phyloP scores from a whole-genome alignment of 2,888 invertebrate genomes.

The Polymixis flavicincta region DNA sequence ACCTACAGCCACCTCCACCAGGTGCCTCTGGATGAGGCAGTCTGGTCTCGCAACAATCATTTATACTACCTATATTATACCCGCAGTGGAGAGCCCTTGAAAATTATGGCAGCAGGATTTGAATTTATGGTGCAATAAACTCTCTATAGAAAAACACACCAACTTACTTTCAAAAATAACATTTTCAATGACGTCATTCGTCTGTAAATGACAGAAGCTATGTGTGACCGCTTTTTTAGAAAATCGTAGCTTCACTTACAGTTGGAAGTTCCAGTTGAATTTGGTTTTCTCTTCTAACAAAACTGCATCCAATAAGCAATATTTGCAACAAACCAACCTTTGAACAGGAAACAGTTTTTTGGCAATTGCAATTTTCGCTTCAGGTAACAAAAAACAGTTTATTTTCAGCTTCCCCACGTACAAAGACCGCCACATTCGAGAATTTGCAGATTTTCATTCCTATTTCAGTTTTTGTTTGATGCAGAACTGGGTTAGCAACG shows the following conservation, averaged over 20 bases:
- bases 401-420: constrained; percentile 1
- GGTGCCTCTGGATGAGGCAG: too few relatives aligned
- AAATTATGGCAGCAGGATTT: not conserved
- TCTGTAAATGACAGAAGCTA: not conserved
- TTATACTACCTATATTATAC: too few relatives aligned
- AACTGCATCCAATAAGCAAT: not conserved
- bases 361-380: constrained; percentile 17
- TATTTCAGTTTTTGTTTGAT: not conserved
- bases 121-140: not conserved
- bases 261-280: not conserved
- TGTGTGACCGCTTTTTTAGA: not conserved
- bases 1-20: too few relatives aligned
- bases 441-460: constrained; percentile 11
- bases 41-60: too few relatives aligned
- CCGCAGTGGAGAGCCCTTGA: not conserved
- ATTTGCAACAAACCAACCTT: not conserved
- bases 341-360: constrained; percentile 1
- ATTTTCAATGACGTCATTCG: not conserved
- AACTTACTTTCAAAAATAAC: not conserved
- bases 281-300: not conserved
- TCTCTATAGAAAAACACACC: not conserved
- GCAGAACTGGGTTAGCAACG: constrained; percentile 4
- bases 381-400: constrained; percentile 6
- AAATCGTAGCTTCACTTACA: not conserved
- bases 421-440: not conserved